Conservation (phyloP, 2,888 invertebrate genomes). For the Aricia artaxerxes region DNA sequence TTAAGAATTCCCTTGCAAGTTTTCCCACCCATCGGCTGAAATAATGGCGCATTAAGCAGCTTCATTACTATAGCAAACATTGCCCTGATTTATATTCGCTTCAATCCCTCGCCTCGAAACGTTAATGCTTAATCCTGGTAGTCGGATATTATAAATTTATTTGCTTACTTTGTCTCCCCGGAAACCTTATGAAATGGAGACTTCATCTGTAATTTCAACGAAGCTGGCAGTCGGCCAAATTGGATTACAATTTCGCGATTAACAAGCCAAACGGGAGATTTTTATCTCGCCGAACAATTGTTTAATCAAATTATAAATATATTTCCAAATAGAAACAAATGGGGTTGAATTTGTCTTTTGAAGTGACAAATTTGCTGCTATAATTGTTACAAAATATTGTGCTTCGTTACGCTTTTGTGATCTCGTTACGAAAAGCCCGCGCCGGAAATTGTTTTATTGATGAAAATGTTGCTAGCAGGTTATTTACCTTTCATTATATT, state of each 20-base stretch:
- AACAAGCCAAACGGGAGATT: slow-evolving; percentile 40
- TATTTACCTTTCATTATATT: not conserved
- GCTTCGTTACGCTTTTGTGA: slow-evolving; percentile 17
- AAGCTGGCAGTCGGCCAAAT: slow-evolving; percentile 62
- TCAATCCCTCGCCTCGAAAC: slow-evolving; percentile 28
- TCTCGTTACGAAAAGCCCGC: not conserved
- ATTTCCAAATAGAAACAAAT: slow-evolving; percentile 18
- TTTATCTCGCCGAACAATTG: slow-evolving; percentile 27
- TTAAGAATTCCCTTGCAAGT: not conserved
- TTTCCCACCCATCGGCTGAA: not conserved
- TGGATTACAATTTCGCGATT: slow-evolving; percentile 69
- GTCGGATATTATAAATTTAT: slow-evolving; percentile 32
- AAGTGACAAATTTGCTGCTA: slow-evolving; percentile 9
- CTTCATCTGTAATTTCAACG: slow-evolving; percentile 53
- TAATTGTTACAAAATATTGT: slow-evolving; percentile 3
- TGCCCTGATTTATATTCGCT: slow-evolving; percentile 27
- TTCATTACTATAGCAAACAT: slow-evolving; percentile 12
- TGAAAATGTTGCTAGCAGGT: not conserved
- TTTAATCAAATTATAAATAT: slow-evolving; percentile 27
- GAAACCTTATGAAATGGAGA: slow-evolving; percentile 34
- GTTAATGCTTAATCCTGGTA: slow-evolving; percentile 31
- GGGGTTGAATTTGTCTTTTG: slow-evolving; percentile 6
- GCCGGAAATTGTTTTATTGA: slow-evolving; percentile 5
- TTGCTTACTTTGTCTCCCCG: slow-evolving; percentile 33
- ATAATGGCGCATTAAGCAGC: not conserved